These are phyloP conservation scores for Leptarthrus brevirostris DNA, from an alignment of 2,888 invertebrate species.

Conservation along the genomic window DNA sequence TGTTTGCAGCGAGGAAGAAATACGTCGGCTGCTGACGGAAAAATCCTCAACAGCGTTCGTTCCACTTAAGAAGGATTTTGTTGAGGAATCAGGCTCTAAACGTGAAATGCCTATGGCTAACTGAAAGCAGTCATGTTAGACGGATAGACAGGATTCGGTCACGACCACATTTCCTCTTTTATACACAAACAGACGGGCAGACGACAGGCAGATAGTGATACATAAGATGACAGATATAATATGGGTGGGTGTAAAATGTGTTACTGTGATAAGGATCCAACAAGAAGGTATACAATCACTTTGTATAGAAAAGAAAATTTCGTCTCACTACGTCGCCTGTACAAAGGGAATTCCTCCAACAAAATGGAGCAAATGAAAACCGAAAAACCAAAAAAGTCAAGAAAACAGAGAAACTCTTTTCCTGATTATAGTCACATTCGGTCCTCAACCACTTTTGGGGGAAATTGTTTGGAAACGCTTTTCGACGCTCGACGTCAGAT, in stretches of 20 bases:
- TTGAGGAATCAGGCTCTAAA: constrained; percentile 49
- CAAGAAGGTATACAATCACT: too few species aligned
- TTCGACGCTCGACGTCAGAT: constrained; percentile 22
- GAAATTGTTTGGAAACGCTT: constrained; percentile 42
- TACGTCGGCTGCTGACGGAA: constrained; percentile 12
- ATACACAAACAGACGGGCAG: neutral
- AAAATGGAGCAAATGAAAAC: neutral
- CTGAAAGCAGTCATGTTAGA: constrained; percentile 11
- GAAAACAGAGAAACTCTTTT: constrained; percentile 14
- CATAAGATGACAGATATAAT: neutral
- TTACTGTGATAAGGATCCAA: constrained; percentile 19
- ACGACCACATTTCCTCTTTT: neutral
- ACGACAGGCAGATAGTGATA: neutral
- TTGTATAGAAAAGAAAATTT: neutral
- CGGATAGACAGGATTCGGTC: neutral
- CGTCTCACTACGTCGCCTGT: too few species aligned
- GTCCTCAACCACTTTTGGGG: constrained; percentile 25
- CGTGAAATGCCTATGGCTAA: constrained; percentile 22
- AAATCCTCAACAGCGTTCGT: constrained; percentile 48
- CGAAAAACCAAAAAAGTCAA: neutral
- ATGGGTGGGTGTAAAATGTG: constrained; percentile 6
- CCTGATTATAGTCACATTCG: constrained; percentile 30
- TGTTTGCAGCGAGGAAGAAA: too few species aligned
- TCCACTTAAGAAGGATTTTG: constrained; percentile 52
- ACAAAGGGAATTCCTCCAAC: constrained; percentile 6